Evolutionary conservation across 2,113 vertebrate species (phyloP), one percentile per base, ranked within the genome.

Genomic region (Chaenogobius annularis): DNA sequence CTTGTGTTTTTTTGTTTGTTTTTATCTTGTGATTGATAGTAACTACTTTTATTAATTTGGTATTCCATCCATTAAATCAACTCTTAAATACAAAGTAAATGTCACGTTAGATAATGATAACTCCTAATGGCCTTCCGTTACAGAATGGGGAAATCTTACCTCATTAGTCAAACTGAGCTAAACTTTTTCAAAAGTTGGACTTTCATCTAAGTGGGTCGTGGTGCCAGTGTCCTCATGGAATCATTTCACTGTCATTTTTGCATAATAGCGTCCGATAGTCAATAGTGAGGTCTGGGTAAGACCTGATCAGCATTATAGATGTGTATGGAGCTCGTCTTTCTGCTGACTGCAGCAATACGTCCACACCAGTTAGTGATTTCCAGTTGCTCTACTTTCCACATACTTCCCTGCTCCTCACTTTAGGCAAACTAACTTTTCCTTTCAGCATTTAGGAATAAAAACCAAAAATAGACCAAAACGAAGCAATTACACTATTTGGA

Each of bases 341-440:
- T 81, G 84, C 86, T 86, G 82, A 84, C 68, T 47, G 47, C 69
- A 78, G 86, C 86, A 83, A 22, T 64, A 67, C 83, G 86, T 83
- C 78, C 69, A 61, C 61, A 78, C 50, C 61, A 79, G 75, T 83
- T 83, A 69, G 54, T 74, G 72, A 72, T 74, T 73, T 66, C 73
- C 46, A 79, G 62, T 17, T 26, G 3, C 58, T 70, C 71, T 62
- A 56, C 75, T 56, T 8, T 26, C 26, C 65, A 61, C n/a, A 68
- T 46, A 55, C 54, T 65, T 66, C 50, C 13, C 6, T 37, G 68
- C 40, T 50, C 20, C 59, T 31, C 26, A 70, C 67, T 74, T 56
- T 35, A 47, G 66, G 70, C 52, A 72, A 73, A 78, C 22, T 58
- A 52, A 52, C 35, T 69, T 22, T 74, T 69, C 4, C 22, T 67